Base-by-base conservation (phyloP, 2,888 invertebrate genomes). In the Copidosoma aretas region DNA sequence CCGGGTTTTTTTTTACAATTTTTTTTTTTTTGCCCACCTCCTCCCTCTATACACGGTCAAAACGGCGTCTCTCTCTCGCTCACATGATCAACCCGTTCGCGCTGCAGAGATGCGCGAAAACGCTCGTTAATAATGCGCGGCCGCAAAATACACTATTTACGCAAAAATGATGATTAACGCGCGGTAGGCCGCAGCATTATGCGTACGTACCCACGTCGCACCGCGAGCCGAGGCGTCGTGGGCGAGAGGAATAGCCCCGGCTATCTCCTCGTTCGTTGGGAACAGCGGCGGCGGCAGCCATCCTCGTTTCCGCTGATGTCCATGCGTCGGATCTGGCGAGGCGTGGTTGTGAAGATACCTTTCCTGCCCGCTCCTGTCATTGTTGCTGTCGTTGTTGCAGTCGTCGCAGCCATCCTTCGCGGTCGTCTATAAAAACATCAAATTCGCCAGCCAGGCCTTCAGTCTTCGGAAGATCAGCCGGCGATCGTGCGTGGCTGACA, bases 311-410 rank as follows among this genome's bases (percentile, higher is more conserved):
- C 32, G 58, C 1, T 64, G 25, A 1, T n/a, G 52, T 41, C 57
- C 41, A 68, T 71, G 71, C 71, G 71, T 71, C 71, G 68, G 67
- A 66, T 66, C 56, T 39, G 52, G 22, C 43, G 71, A 69, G 71
- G 71, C 69, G 67, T 67, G 71, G 68, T 69, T 58, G 32, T 15
- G 71, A 21, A 15, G 43, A 64, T 51, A 53, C 49, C 32, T 54
- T 60, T 24, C n/a, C 3, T 32, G 32, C 24, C 32, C n/a, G n/a
- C n/a, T 10, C n/a, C 22, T 56, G 14, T 54, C 32, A 32, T 32
- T 32, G 32, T 32, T 8, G 32, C 8, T 32, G 32, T 8, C 8
- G 32, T 32, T 32, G 32, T 32, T n/a, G n/a, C n/a, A n/a, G n/a
- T n/a, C 41, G 41, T 41, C 41, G n/a, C 41, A 14, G 41, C 41